A percentile compares a stretch with the other conserved stretches of the same genome.
These are phyloP conservation scores for Hiodon tergisus DNA, from an alignment of 2,113 vertebrate species.

Conservation along the genomic window DNA sequence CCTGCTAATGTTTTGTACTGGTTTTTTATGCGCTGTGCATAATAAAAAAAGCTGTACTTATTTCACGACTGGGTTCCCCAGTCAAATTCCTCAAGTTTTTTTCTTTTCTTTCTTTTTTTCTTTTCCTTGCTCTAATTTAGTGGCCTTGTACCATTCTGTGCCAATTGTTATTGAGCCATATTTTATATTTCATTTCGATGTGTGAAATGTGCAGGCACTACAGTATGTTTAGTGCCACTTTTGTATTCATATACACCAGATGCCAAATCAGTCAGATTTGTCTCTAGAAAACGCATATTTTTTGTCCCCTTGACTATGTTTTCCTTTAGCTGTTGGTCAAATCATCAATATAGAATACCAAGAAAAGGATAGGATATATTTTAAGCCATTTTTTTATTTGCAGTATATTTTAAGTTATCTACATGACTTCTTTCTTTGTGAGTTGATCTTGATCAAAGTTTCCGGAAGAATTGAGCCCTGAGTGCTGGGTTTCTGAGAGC, in stretches of 20 bases:
- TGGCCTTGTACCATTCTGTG: slow-evolving; percentile 67
- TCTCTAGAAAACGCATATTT: slow-evolving; percentile 29
- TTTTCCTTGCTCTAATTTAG: slow-evolving; percentile 48
- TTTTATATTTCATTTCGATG: slow-evolving; percentile 43
- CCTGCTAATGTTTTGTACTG: background rate
- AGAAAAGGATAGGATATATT: background rate
- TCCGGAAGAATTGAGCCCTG: slow-evolving; percentile 25
- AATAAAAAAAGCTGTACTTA: background rate
- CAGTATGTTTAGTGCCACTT: slow-evolving; percentile 42
- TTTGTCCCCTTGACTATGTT: background rate
- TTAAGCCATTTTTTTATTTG: slow-evolving; percentile 6
- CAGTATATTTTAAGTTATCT: slow-evolving; percentile 12
- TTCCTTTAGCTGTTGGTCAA: background rate
- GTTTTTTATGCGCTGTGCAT: background rate
- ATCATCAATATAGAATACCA: background rate
- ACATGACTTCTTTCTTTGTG: background rate
- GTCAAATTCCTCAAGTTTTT: slow-evolving; percentile 27
- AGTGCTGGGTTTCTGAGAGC: slow-evolving; percentile 26
- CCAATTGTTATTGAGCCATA: slow-evolving; percentile 48
- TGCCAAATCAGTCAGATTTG: slow-evolving; percentile 36
- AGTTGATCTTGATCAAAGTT: background rate
- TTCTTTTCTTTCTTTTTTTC: too few relatives aligned
- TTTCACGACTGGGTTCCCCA: background rate
- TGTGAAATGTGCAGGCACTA: slow-evolving; percentile 47
- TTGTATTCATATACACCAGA: slow-evolving; percentile 38